Evolutionary conservation across 2,113 vertebrate genomes (phyloP).

Genomic region (Pomatostomus ruficeps): DNA sequence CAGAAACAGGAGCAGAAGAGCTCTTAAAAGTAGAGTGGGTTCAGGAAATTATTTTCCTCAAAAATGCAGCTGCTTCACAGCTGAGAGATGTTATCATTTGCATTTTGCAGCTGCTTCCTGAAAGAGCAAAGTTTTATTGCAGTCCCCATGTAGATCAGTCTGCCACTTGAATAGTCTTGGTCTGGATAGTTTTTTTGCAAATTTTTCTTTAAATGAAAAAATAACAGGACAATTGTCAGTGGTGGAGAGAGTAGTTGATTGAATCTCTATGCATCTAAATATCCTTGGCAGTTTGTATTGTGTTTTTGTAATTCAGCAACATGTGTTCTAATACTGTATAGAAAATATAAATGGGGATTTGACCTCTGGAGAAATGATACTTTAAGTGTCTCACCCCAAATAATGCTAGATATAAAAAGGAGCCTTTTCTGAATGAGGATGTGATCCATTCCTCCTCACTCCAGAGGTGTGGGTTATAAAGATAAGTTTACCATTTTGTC

Average conservation of each 20-base stretch:
- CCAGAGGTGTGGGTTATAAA: neutral
- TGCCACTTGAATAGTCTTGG: neutral
- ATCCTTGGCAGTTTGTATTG: neutral
- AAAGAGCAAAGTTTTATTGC: neutral
- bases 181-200: neutral
- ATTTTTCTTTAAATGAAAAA: neutral
- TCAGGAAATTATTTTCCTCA: neutral
- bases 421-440: neutral
- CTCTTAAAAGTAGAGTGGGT: neutral
- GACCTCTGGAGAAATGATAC: neutral
- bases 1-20: neutral
- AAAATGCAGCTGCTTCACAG: neutral
- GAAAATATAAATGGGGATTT: neutral
- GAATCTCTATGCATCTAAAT: neutral
- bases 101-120: slow-evolving; percentile 6
- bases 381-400: neutral
- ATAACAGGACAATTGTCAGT: neutral
- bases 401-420: neutral
- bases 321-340: neutral
- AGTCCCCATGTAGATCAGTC: neutral
- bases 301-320: neutral
- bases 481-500: neutral
- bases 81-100: neutral
- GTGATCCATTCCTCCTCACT: neutral
- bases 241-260: neutral